These are phyloP conservation scores for Caretta caretta DNA, from an alignment of 2,113 vertebrate species.

Conservation along the genomic window DNA sequence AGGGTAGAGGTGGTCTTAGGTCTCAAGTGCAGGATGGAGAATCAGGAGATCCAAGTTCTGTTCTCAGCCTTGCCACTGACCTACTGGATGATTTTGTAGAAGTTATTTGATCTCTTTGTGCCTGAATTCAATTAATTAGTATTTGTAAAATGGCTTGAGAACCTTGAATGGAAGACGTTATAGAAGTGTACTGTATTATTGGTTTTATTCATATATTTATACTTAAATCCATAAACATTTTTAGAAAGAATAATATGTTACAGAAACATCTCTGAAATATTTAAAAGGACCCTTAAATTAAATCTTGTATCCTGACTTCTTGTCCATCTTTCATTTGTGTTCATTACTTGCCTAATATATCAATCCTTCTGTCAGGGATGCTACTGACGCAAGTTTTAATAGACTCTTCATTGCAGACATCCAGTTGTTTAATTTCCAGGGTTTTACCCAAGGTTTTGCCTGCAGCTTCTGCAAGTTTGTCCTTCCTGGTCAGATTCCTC, in stretches of 20 bases:
- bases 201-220: background rate
- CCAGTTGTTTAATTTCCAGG: slow-evolving; percentile 86
- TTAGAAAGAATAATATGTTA: background rate
- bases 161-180: background rate
- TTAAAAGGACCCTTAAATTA: background rate
- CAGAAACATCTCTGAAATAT: background rate
- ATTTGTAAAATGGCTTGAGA: background rate
- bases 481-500: slow-evolving; percentile 82
- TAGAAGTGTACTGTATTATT: background rate
- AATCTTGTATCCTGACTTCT: background rate
- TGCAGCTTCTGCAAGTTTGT: slow-evolving; percentile 78
- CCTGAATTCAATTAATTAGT: background rate
- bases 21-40: background rate
- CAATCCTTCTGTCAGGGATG: slow-evolving; percentile 84
- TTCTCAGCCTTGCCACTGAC: slow-evolving; percentile 3
- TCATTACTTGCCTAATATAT: slow-evolving; percentile 83
- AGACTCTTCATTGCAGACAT: slow-evolving; percentile 86
- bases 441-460: slow-evolving; percentile 83
- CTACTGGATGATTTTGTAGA: background rate
- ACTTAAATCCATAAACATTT: background rate
- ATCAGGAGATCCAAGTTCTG: background rate
- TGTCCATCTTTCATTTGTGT: background rate
- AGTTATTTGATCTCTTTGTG: background rate
- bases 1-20: background rate
- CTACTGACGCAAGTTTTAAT: slow-evolving; percentile 86